Base-by-base conservation (phyloP, 2,113 vertebrate genomes). In the Corvus cornix region DNA sequence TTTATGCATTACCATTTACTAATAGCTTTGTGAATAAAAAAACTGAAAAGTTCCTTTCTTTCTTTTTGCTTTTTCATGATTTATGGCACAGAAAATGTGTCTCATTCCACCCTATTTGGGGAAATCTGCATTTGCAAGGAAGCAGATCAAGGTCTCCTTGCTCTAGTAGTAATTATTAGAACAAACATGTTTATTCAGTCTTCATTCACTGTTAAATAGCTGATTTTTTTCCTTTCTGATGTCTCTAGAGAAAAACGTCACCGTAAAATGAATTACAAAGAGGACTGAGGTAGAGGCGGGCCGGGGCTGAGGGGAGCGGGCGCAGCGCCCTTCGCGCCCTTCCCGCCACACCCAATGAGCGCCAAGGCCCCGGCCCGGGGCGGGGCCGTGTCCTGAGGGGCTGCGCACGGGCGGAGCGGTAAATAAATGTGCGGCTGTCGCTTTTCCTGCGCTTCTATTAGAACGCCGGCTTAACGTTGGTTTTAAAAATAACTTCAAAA, bases 391-490 rank as follows among this genome's bases (percentile, higher is more conserved):
- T 2, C 5, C 35, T 35, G 59, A 48, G 59, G 66, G 30, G 23
- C 10, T 6, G 64, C 8, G 18, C 10, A 1, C 58, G 22, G 16
- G 7, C 33, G 6, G 8, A 13, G 1, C n/a, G 0, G 35, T 2
- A 1, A 2, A 19, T 2, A 1, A 24, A 26, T 0, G 33, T 1
- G 17, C 13, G 13, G 37, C 41, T 24, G 7, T 3, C 3, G 10
- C 62, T 43, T 31, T 30, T 9, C 35, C 52, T 4, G 64, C 22
- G 8, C 52, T 33, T 21, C 52, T n/a, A 44, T 2, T 4, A 2
- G 7, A 52, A 15, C 31, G 11, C 18, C 8, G 13, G 9, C 28
- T 24, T 24, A 39, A 48, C 2, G 9, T 0, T 7, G 21, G 17
- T 5, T 60, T 66, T 35, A 41, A 26, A 85, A 77, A 16, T 3